Percentiles rank a stretch among this genome's conserved stretches.
Conservation (phyloP, 30 jellyfish, hydroid and myxozoan species). For the Rhopilema esculentum region DNA sequence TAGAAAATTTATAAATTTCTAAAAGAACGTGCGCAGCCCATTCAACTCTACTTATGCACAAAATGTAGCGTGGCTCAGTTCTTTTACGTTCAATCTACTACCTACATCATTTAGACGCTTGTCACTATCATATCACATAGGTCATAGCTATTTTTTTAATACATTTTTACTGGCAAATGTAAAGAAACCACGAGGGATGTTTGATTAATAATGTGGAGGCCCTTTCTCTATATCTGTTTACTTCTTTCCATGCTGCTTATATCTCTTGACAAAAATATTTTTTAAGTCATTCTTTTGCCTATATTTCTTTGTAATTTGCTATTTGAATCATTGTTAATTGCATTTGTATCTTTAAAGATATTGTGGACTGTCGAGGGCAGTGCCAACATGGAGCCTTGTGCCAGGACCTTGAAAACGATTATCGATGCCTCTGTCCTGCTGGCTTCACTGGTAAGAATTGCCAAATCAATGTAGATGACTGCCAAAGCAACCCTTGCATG, state of each 20-base stretch:
- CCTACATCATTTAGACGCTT: too few species aligned
- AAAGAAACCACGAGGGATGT: neutral
- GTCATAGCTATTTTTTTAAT: too few species aligned
- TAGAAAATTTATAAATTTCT: too few species aligned
- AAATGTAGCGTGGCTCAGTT: neutral
- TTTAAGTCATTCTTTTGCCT: too few species aligned
- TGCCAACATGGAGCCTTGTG: slow-evolving; percentile 89
- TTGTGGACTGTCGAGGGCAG: slow-evolving; percentile 89
- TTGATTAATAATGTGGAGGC: neutral
- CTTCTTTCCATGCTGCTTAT: neutral
- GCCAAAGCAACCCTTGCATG: slow-evolving; percentile 89
- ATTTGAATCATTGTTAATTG: neutral
- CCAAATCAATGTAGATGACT: slow-evolving; percentile 75
- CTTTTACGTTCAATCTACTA: too few species aligned
- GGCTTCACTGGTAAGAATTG: slow-evolving; percentile 92
- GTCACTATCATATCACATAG: too few species aligned
- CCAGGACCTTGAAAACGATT: slow-evolving; percentile 80
- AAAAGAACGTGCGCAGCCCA: neutral
- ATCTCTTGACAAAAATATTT: too few species aligned
- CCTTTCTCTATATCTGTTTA: too few species aligned
- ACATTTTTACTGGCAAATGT: neutral
- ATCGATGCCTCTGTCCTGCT: slow-evolving; percentile 82
- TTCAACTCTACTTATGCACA: neutral
- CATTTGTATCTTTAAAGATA: slow-evolving; percentile 17
- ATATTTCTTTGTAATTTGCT: neutral